Percentiles rank a stretch among this genome's conserved stretches.
These are phyloP conservation scores for Hylyphantes graminicola DNA, from an alignment of 1,140 invertebrate genomes.

Conservation along the genomic window DNA sequence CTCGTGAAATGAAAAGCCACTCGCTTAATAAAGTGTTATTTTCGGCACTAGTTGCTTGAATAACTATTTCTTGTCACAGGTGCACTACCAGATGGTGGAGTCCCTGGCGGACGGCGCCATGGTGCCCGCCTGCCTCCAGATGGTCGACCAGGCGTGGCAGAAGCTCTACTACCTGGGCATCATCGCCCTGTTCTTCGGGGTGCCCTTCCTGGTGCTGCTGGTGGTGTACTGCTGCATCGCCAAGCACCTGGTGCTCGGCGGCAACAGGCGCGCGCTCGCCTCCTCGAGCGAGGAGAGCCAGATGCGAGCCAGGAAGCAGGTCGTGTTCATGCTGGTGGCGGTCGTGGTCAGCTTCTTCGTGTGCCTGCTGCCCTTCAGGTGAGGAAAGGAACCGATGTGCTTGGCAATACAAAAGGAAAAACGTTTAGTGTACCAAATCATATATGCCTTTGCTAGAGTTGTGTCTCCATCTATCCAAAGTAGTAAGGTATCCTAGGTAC, in stretches of 20 bases:
- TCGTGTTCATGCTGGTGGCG: conserved; percentile 88
- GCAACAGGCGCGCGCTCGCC: conserved; percentile 67
- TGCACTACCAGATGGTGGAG: conserved; percentile 74
- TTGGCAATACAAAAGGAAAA: no score
- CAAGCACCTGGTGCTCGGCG: conserved; percentile 77
- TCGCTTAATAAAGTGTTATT: no score
- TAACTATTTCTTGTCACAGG: no score
- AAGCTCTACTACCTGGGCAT: conserved; percentile 79
- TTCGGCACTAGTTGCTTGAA: no score
- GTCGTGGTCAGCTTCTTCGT: conserved; percentile 92
- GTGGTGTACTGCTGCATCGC: conserved; percentile 86
- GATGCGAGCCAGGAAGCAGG: conserved; percentile 68
- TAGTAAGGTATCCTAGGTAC: no score
- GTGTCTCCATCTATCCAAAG: no score
- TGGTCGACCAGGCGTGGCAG: conserved; percentile 78
- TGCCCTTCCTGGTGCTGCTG: conserved; percentile 83
- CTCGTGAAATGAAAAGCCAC: no score
- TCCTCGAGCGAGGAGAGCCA: conserved; percentile 52
- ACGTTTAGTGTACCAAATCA: no score
- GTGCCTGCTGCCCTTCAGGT: conserved; percentile 83
- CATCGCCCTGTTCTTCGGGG: conserved; percentile 84
- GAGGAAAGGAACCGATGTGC: conserved; percentile 49
- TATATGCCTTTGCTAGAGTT: no score
- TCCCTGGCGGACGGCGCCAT: conserved; percentile 76
- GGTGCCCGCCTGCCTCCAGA: conserved; percentile 80